Conservation (phyloP, 2,113 vertebrate species). For the Pardalotus punctatus region DNA sequence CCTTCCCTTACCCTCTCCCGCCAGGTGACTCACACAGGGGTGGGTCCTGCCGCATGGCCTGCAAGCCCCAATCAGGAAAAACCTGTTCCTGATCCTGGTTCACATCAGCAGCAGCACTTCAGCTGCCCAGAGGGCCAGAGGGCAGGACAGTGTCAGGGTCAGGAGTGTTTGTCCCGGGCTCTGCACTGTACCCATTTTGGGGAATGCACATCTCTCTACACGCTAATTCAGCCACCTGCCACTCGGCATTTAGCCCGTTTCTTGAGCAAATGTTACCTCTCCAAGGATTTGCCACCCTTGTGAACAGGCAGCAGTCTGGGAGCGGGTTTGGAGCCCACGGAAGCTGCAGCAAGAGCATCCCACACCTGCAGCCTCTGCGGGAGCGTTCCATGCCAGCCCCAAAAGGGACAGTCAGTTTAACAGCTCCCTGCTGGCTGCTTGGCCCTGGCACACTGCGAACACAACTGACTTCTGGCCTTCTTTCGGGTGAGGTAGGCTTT, state of each 20-base stretch:
- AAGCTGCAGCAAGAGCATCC: not conserved
- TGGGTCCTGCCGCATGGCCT: not conserved
- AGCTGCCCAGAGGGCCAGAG: not conserved
- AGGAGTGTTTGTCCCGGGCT: not conserved
- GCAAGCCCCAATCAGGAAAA: not conserved
- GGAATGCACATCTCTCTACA: not conserved
- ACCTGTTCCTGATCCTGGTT: not conserved
- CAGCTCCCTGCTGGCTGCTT: not conserved
- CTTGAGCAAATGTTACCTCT: not conserved
- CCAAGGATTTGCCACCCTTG: not conserved
- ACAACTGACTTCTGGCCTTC: not conserved
- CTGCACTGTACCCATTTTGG: not conserved
- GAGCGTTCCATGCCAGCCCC: not conserved
- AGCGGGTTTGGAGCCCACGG: accelerated
- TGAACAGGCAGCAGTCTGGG: not conserved
- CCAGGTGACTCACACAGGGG: not conserved
- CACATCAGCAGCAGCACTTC: accelerated
- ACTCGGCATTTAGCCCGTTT: not conserved
- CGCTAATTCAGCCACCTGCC: not conserved
- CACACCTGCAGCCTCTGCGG: too few relatives aligned
- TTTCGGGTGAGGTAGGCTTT: not conserved
- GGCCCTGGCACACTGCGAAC: not conserved
- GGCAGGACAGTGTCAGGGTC: accelerated
- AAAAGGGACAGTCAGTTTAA: not conserved
- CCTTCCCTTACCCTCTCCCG: not conserved